These are phyloP conservation scores for Olivierus martensii DNA, from an alignment of 1,140 invertebrate species.

Conservation along the genomic window DNA sequence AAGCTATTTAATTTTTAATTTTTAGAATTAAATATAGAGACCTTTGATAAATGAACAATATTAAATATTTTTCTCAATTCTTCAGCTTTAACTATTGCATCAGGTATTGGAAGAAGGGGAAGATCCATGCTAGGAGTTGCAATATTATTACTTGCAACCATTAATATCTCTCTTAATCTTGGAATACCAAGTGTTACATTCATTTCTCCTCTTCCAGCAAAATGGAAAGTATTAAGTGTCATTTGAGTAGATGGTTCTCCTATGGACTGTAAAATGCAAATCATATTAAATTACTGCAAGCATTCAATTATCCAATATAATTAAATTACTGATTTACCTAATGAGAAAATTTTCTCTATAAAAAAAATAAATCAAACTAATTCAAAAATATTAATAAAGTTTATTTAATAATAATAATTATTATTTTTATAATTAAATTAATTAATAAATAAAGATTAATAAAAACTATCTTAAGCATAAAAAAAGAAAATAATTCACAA, in stretches of 20 bases:
- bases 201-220: slow-evolving; percentile 98
- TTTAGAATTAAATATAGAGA: slow-evolving; percentile 27
- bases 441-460: too few species aligned
- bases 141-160: slow-evolving; percentile 81
- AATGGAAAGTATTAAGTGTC: slow-evolving; percentile 99
- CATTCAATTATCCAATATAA: too few species aligned
- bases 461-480: too few species aligned
- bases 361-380: too few species aligned
- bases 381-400: too few species aligned
- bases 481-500: too few species aligned
- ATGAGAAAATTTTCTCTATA: too few species aligned
- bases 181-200: slow-evolving; percentile 98
- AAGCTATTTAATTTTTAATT: too few species aligned
- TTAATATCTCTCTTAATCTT: slow-evolving; percentile 87
- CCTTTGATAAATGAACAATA: slow-evolving; percentile 57
- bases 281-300: too few species aligned
- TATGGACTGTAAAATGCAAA: slow-evolving; percentile 51
- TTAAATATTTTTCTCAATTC: slow-evolving; percentile 53
- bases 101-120: slow-evolving; percentile 43
- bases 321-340: too few species aligned
- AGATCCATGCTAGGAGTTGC: slow-evolving; percentile 95
- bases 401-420: too few species aligned
- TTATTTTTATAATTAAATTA: too few species aligned
- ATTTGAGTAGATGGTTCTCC: slow-evolving; percentile 99
- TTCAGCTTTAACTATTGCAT: slow-evolving; percentile 43